Evolutionary conservation across 1,140 invertebrate genomes (phyloP), one percentile per base, ranked within the genome.

Genomic region (Trichonephila inaurata): DNA sequence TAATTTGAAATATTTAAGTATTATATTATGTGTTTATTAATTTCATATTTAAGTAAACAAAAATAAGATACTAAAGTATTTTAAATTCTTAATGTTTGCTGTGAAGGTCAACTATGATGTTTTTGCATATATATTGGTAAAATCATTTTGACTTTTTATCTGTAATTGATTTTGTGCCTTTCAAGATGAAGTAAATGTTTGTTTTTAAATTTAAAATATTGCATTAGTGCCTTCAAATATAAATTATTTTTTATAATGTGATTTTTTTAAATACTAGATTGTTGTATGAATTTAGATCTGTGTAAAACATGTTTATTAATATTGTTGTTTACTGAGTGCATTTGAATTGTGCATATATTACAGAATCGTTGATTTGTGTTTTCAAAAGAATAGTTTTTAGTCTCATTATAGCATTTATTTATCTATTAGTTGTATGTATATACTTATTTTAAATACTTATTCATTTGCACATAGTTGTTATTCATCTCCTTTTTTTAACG

Each of bases 371-470:
- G 14, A 19, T 33, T 33, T 77, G 16, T 77, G 28, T 51, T 33
- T 33, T 72, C 12, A 28, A 72, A 72, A 33, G 24, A 72, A 28
- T 72, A 12, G 28, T 16, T 72, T 16, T 77, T 40, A 77, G 72
- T 18, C 28, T 77, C 72, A 77, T 77, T 77, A 77, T 77, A 77
- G 72, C 72, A 77, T 77, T 77, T 77, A 77, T 77, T 77, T 77
- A 77, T 77, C 72, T 24, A 6, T 69, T 69, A 69, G 21, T 69
- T 69, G 24, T 24, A 12, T 69, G 66, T 69, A 69, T 69, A 69
- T 69, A 69, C n/a, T 69, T 69, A 69, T n/a, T 69, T 69, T 69
- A 14, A 69, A 24, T 24, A 51, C 21, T 8, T 66, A 24, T 66
- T 66, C 69, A 72, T 72, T 18, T 77, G 33, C 28, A 40, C 33